These are phyloP conservation scores for Sinocyclocheilus rhinocerous DNA, from an alignment of 2,113 vertebrate species.

Conservation along the genomic window DNA sequence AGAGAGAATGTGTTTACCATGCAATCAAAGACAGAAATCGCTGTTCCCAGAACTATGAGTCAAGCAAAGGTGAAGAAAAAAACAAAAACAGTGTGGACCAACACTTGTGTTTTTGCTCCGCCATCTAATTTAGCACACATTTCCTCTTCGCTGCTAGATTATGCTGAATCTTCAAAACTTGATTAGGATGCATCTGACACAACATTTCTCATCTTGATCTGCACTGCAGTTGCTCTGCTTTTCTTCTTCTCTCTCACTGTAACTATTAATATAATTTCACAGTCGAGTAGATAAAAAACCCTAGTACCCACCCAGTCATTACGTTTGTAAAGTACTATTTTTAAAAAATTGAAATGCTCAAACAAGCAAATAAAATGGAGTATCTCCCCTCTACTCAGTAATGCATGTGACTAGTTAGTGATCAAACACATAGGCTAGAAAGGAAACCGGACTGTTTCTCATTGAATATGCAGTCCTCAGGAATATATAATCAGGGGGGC, in stretches of 20 bases:
- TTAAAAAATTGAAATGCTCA: not conserved
- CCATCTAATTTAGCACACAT: slow-evolving; percentile 54
- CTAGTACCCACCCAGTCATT: not conserved
- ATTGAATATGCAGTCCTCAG: not conserved
- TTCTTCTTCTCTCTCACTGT: not conserved
- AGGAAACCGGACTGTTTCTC: not conserved
- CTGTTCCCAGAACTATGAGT: not conserved
- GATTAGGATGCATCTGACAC: slow-evolving; percentile 62
- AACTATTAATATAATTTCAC: slow-evolving; percentile 32
- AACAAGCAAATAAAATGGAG: slow-evolving; percentile 14
- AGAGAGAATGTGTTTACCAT: not conserved
- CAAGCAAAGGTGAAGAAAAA: not conserved
- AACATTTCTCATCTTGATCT: slow-evolving; percentile 40
- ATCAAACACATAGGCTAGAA: not conserved
- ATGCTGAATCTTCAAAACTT: slow-evolving; percentile 60
- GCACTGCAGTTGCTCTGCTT: slow-evolving; percentile 36
- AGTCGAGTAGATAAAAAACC: slow-evolving; percentile 10
- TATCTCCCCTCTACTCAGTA: not conserved
- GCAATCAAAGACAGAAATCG: not conserved
- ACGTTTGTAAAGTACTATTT: not conserved
- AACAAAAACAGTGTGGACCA: slow-evolving; percentile 58
- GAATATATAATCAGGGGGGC: slow-evolving; percentile 12
- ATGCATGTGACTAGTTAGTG: not conserved
- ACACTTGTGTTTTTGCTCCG: slow-evolving; percentile 57
- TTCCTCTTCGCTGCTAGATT: slow-evolving; percentile 52